These are phyloP conservation scores for Aphelenchoides fujianensis DNA, from an alignment of 1,140 invertebrate species.

Conservation along the genomic window DNA sequence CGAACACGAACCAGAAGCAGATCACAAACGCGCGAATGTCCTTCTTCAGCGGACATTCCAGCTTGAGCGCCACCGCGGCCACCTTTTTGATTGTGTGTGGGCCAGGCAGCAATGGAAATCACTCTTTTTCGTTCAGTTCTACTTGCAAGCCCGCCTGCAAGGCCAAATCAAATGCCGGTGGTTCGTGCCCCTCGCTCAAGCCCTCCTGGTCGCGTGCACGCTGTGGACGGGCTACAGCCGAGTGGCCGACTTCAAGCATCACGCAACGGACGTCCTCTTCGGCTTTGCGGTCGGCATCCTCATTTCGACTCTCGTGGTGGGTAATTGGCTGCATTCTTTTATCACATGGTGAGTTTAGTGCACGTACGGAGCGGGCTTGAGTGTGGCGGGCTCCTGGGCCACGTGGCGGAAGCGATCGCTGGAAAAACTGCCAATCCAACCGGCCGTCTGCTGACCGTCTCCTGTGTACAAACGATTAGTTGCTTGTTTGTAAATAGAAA, in stretches of 20 bases:
- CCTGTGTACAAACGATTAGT: no score
- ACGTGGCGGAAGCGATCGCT: background rate
- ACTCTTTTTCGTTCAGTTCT: slow-evolving; percentile 70
- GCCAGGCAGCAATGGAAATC: background rate
- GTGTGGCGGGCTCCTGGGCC: background rate
- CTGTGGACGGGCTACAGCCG: slow-evolving; percentile 72
- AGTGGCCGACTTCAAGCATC: slow-evolving; percentile 90
- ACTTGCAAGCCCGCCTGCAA: slow-evolving; percentile 71
- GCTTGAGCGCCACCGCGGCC: slow-evolving; percentile 26
- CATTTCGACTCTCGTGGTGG: background rate
- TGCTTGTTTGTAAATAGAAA: background rate
- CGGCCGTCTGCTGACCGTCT: no score
- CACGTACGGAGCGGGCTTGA: background rate
- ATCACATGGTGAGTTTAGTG: background rate
- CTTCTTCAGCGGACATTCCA: slow-evolving; percentile 46
- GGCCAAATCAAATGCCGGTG: slow-evolving; percentile 14
- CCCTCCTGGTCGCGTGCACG: slow-evolving; percentile 18
- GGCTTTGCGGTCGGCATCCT: slow-evolving; percentile 68
- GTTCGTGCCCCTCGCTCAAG: slow-evolving; percentile 30
- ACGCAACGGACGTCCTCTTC: slow-evolving; percentile 78
- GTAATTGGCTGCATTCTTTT: background rate
- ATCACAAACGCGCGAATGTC: slow-evolving; percentile 34
- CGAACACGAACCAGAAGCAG: background rate
- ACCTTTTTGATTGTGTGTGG: slow-evolving; percentile 29
- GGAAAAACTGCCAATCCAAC: background rate